A percentile compares a stretch with the other conserved stretches of the same genome.
Evolutionary conservation across 2,797 vertebrate genomes (phyloP).

Genomic region (Gambusia yucatana): DNA sequence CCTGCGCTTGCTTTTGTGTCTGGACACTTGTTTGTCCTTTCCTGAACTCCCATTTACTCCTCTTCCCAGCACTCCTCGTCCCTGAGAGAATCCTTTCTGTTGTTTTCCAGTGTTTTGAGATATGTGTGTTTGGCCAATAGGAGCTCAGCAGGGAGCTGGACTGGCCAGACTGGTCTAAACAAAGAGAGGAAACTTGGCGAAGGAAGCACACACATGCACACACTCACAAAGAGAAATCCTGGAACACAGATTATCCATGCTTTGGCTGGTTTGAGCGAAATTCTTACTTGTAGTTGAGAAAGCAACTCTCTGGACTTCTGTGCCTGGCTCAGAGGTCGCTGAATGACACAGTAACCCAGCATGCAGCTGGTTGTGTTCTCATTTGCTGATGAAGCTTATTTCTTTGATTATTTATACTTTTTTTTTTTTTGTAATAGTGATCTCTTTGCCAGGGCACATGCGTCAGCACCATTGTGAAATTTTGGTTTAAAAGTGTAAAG

Average conservation of each 20-base stretch:
- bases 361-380: slow-evolving; percentile 29
- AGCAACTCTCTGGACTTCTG: slow-evolving; percentile 53
- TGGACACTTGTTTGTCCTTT: slow-evolving; percentile 23
- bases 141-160: slow-evolving; percentile 73
- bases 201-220: slow-evolving; percentile 57
- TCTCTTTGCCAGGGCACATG: slow-evolving; percentile 14
- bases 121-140: slow-evolving; percentile 78
- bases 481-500: neutral
- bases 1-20: slow-evolving; percentile 18
- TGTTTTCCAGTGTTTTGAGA: slow-evolving; percentile 70
- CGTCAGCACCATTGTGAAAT: neutral
- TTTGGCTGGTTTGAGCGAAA: slow-evolving; percentile 19
- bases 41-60: slow-evolving; percentile 35
- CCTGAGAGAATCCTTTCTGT: slow-evolving; percentile 55
- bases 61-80: slow-evolving; percentile 64
- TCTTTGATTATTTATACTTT: slow-evolving; percentile 7
- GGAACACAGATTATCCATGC: slow-evolving; percentile 41
- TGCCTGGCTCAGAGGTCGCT: slow-evolving; percentile 37
- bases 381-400: slow-evolving; percentile 40
- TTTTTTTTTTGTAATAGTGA: slow-evolving; percentile 1
- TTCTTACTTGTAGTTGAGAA: slow-evolving; percentile 34
- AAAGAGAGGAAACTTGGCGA: slow-evolving; percentile 86
- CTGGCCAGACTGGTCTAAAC: slow-evolving; percentile 79
- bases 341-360: slow-evolving; percentile 30
- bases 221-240: slow-evolving; percentile 39